Base-by-base conservation (phyloP, 2,797 vertebrate genomes). In the Cygnus olor region DNA sequence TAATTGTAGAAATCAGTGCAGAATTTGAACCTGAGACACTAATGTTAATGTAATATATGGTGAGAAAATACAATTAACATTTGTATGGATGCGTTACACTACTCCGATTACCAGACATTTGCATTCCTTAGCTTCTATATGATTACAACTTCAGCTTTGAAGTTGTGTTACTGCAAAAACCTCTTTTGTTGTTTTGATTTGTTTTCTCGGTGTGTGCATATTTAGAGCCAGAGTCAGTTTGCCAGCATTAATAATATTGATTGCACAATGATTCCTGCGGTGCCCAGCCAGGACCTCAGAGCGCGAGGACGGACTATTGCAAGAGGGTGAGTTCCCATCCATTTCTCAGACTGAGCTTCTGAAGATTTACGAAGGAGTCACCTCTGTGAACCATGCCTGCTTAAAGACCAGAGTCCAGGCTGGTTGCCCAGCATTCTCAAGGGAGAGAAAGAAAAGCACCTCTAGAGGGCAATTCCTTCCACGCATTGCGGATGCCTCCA, bases 1-100 rank as follows among this genome's bases (percentile, higher is more conserved):
- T 93, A 94, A 94, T 90, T 94, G 77, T 73, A 81, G 91, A 91
- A 96, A 94, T 94, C 90, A 96, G 88, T 61, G 54, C 80, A 93
- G 94, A 93, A 93, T 90, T 95, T 89, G 90, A 93, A 93, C 90
- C 61, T 87, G 93, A 93, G 93, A 90, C 85, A 94, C 94, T 97
- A 95, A 94, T 80, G 85, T 76, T 93, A 94, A 83, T 93, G 88
- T 88, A 94, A 96, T 91, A 88, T 86, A 90, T 71, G 72, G 95
- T 95, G 93, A 94, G 96, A 95, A 96, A 96, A 97, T 93, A 90
- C 90, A 92, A 93, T 95, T 93, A 97, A 92, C 88, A 53, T 93
- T 85, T 90, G 90, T 93, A 92, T 82, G 81, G 96, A 94, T 93
- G 93, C 93, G 74, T 92, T 97, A 96, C 90, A 94, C 85, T 82